Percentiles rank a stretch among this genome's conserved stretches.
phyloP scores from a whole-genome alignment of 2,888 invertebrate species.

The Agonopterix heracliana region DNA sequence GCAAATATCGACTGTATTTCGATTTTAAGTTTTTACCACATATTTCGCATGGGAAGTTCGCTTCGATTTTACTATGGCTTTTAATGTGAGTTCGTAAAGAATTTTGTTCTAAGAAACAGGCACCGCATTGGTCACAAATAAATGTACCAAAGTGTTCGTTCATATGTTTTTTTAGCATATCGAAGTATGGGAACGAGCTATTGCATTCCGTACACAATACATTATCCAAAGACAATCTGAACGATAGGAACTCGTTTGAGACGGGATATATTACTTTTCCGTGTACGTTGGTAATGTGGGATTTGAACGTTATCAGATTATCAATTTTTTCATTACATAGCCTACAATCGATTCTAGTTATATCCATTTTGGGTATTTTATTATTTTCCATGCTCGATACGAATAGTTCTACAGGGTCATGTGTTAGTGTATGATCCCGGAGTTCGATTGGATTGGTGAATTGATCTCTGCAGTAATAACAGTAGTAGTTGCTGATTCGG shows the following conservation, averaged over 20 bases:
- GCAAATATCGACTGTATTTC: slow-evolving; percentile 52
- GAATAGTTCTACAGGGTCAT: slow-evolving; percentile 38
- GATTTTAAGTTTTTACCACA: slow-evolving; percentile 65
- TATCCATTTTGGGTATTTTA: slow-evolving; percentile 60
- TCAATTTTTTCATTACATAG: slow-evolving; percentile 52
- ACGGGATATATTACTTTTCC: slow-evolving; percentile 35
- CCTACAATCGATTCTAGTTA: slow-evolving; percentile 59
- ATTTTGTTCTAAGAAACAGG: slow-evolving; percentile 61
- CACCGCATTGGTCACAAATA: slow-evolving; percentile 60
- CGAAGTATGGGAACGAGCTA: slow-evolving; percentile 50
- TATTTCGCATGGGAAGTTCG: slow-evolving; percentile 63
- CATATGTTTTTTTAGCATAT: slow-evolving; percentile 58
- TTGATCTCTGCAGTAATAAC: slow-evolving; percentile 60
- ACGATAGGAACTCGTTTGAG: slow-evolving; percentile 53
- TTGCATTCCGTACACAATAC: slow-evolving; percentile 55
- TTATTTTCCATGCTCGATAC: slow-evolving; percentile 51
- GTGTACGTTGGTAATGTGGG: slow-evolving; percentile 41
- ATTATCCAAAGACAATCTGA: slow-evolving; percentile 45
- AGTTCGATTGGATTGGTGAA: slow-evolving; percentile 57
- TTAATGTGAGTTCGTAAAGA: slow-evolving; percentile 62
- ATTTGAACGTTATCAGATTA: slow-evolving; percentile 41
- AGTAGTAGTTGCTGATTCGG: slow-evolving; percentile 59
- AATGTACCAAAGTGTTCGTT: slow-evolving; percentile 57
- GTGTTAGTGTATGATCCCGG: slow-evolving; percentile 50
- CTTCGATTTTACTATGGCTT: slow-evolving; percentile 59